These are phyloP conservation scores for Drosophila helvetica DNA, from an alignment of 2,888 invertebrate genomes.

Conservation along the genomic window DNA sequence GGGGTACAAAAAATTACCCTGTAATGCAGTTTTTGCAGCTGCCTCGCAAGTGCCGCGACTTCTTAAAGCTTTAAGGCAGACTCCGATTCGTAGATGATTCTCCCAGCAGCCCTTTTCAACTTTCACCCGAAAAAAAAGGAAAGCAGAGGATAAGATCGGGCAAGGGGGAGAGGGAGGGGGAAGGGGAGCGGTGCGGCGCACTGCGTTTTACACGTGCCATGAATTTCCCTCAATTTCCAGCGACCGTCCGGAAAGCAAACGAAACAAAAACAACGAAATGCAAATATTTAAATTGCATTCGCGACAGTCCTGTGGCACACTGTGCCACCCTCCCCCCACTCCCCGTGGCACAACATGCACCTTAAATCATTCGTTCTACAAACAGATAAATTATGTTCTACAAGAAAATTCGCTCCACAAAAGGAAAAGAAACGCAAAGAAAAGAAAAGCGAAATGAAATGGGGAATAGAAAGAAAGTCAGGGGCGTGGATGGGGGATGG, in stretches of 20 bases:
- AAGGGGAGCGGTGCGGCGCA: slow-evolving; percentile 3
- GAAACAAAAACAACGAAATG: slow-evolving; percentile 70
- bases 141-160: background rate
- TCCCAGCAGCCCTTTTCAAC: slow-evolving; percentile 1
- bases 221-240: slow-evolving; percentile 14
- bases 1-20: slow-evolving; percentile 52
- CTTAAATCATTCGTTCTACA: slow-evolving; percentile 78
- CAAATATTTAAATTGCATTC: slow-evolving; percentile 81
- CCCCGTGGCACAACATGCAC: slow-evolving; percentile 46
- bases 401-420: slow-evolving; percentile 60
- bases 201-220: slow-evolving; percentile 33
- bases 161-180: background rate
- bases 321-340: background rate
- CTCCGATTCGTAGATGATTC: background rate
- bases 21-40: slow-evolving; percentile 74
- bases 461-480: background rate
- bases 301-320: slow-evolving; percentile 57
- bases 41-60: slow-evolving; percentile 21
- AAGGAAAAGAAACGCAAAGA: background rate
- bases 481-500: background rate
- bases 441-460: slow-evolving; percentile 7
- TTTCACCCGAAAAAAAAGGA: slow-evolving; percentile 9
- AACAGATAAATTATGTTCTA: slow-evolving; percentile 80
- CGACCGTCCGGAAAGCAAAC: slow-evolving; percentile 27
- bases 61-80: slow-evolving; percentile 61